These are phyloP conservation scores for Syrrhaptes paradoxus DNA, from an alignment of 2,113 vertebrate species.

Conservation along the genomic window DNA sequence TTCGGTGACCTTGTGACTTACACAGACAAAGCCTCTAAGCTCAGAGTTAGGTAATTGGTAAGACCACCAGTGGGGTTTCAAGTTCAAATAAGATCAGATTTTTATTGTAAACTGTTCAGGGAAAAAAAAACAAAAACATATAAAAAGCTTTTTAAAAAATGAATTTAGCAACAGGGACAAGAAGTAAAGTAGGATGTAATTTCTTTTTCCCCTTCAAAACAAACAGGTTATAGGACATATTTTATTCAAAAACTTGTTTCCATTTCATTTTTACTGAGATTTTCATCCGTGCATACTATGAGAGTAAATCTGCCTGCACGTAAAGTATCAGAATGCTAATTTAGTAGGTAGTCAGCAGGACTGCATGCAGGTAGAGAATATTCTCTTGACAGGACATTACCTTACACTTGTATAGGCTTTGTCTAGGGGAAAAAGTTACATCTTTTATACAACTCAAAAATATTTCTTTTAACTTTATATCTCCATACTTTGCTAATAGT, in stretches of 20 bases:
- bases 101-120: background rate
- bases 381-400: background rate
- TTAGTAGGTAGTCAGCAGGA: background rate
- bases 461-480: slow-evolving; percentile 41
- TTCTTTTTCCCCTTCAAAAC: background rate
- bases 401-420: background rate
- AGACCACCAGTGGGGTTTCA: background rate
- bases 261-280: background rate
- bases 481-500: background rate
- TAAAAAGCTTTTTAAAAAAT: background rate
- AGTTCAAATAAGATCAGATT: background rate
- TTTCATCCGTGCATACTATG: background rate
- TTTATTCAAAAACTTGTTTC: background rate
- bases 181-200: background rate
- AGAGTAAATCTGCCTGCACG: background rate
- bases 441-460: slow-evolving; percentile 49
- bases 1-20: background rate
- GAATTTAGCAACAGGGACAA: background rate
- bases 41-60: background rate
- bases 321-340: background rate
- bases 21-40: slow-evolving; percentile 25
- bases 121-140: background rate
- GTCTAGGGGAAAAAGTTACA: background rate
- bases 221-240: background rate
- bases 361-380: background rate